Evolutionary conservation across 2,113 vertebrate species (phyloP), one percentile per base, ranked within the genome.

Genomic region (Nicator chloris): DNA sequence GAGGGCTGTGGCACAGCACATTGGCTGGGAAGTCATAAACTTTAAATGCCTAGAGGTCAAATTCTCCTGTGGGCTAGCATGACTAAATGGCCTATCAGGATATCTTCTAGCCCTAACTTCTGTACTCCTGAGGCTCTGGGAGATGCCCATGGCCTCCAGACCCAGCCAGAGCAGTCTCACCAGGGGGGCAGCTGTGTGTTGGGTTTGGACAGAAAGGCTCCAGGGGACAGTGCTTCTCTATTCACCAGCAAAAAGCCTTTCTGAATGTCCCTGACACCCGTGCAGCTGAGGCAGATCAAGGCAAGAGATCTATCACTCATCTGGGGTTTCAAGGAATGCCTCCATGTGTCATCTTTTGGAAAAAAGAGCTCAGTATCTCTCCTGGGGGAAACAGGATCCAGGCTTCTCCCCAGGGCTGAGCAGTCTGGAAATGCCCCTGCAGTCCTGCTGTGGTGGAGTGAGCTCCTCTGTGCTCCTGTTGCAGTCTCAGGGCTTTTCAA

Each of bases 301-400:
- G n/a, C 39, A 75, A 92, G 45, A 75, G 92, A 83, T 79, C 73
- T 82, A 49, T 47, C 49, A 71, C 69, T 37, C 33, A 4, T 88
- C 86, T 88, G 82, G 68, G 82, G 92, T 93, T 88, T 94, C 90
- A 90, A 96, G 90, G 80, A 86, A 86, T 75, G 79, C 44, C 53
- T 92, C 68, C 42, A 9, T 45, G 51, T 57, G 42, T 59, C 76
- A 75, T 56, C 37, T 35, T 68, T 37, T 64, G 37, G n/a, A 78
- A 88, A 90, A 87, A 6, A 77, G 20, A 93, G 40, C 49, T 71
- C 64, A 39, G 6, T 16, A 45, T 51, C 35, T 77, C 82, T 65
- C 68, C 20, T 56, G 53, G 47, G 82, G n/a, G 14, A 91, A 77
- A 49, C 6, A 83, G 68, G 94, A 88, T 54, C 51, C 21, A 50